These are phyloP conservation scores for Zelleria hepariella DNA, from an alignment of 2,888 invertebrate genomes.

Conservation along the genomic window DNA sequence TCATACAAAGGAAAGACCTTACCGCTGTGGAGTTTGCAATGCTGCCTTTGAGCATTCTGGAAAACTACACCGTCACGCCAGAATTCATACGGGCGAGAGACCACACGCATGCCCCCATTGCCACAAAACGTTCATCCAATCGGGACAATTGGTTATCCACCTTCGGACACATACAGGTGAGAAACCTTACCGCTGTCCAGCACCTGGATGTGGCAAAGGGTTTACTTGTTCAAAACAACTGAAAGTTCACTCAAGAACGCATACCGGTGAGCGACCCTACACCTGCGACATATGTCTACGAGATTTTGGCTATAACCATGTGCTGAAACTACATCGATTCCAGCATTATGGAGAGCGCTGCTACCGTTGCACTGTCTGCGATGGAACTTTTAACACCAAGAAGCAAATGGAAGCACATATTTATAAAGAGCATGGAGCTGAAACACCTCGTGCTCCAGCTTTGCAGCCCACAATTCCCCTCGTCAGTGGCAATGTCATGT, in stretches of 20 bases:
- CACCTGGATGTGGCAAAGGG: slow-evolving; percentile 88
- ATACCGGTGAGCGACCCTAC: slow-evolving; percentile 92
- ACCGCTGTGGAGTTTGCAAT: slow-evolving; percentile 90
- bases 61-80: slow-evolving; percentile 90
- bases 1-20: slow-evolving; percentile 92
- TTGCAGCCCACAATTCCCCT: slow-evolving; percentile 38
- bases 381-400: slow-evolving; percentile 91
- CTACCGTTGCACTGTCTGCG: slow-evolving; percentile 93
- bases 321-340: slow-evolving; percentile 88
- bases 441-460: slow-evolving; percentile 52
- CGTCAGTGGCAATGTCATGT: slow-evolving; percentile 50
- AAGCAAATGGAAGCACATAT: slow-evolving; percentile 93
- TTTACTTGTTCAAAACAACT: slow-evolving; percentile 94
- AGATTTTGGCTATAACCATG: slow-evolving; percentile 93
- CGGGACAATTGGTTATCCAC: slow-evolving; percentile 91
- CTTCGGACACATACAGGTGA: slow-evolving; percentile 91
- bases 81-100: slow-evolving; percentile 91
- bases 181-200: slow-evolving; percentile 86
- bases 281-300: slow-evolving; percentile 93
- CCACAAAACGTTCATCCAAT: slow-evolving; percentile 91
- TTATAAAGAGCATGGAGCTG: slow-evolving; percentile 67
- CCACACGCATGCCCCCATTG: slow-evolving; percentile 92
- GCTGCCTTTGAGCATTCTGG: slow-evolving; percentile 93
- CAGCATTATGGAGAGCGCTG: slow-evolving; percentile 94
- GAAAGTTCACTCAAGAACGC: slow-evolving; percentile 91